Evolutionary conservation across 2,888 invertebrate species (phyloP).

Genomic region (Clepsis dumicolana): DNA sequence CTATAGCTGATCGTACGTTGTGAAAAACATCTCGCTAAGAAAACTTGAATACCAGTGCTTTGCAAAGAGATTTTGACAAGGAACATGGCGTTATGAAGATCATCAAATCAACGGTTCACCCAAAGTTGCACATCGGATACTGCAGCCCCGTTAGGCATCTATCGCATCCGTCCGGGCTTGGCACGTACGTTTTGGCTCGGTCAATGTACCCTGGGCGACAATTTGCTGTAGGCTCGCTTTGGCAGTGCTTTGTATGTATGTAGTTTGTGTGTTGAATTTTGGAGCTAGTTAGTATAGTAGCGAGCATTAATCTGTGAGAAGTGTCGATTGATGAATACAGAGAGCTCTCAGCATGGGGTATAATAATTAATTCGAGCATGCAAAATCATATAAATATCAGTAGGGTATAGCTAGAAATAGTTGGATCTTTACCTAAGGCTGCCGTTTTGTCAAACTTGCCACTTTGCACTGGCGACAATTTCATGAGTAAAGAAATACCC

Average conservation of each 20-base stretch:
- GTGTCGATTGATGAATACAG: not conserved
- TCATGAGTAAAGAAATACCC: too few relatives aligned
- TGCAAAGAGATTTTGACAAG: not conserved
- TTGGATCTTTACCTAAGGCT: too few relatives aligned
- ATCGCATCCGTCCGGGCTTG: constrained; percentile 52
- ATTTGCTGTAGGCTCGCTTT: constrained; percentile 15
- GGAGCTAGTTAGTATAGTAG: not conserved
- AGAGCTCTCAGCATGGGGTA: not conserved
- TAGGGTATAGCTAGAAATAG: not conserved
- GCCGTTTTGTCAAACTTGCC: too few relatives aligned
- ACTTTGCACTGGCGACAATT: too few relatives aligned
- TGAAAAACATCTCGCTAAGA: too few relatives aligned
- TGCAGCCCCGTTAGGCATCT: constrained; percentile 55
- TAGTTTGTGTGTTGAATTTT: not conserved
- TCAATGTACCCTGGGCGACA: constrained; percentile 52
- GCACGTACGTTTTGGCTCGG: constrained; percentile 48
- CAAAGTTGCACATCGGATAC: constrained; percentile 44
- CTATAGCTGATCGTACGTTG: too few relatives aligned
- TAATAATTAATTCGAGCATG: not conserved
- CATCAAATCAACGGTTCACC: not conserved
- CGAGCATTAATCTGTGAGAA: not conserved
- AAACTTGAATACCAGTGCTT: not conserved
- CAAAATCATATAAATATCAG: not conserved
- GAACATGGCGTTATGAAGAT: not conserved
- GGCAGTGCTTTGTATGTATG: not conserved